Percentiles rank a stretch among this genome's conserved stretches.
Evolutionary conservation across 2,113 vertebrate species (phyloP).

Genomic region (Pseudorasbora parva): DNA sequence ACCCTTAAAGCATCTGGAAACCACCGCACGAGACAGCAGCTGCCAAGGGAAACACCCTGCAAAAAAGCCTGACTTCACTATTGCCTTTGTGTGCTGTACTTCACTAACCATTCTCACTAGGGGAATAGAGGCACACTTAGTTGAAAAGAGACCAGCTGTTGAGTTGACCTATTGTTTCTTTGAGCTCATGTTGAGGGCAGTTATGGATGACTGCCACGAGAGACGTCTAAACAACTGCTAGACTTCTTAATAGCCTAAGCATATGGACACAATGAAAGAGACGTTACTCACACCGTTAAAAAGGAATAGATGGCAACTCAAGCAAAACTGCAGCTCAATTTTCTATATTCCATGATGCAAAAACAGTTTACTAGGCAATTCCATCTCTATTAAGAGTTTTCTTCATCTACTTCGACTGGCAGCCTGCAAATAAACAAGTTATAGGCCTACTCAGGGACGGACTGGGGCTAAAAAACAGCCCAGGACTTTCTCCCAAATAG

Average conservation of each 20-base stretch:
- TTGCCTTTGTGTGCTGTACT: conserved; percentile 60
- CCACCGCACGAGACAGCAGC: conserved; percentile 40
- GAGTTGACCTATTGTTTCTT: conserved; percentile 66
- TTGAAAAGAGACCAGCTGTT: conserved; percentile 75
- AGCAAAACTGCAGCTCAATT: not conserved
- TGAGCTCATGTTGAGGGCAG: conserved; percentile 48
- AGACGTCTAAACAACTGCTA: conserved; percentile 34
- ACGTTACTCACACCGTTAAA: conserved; percentile 9
- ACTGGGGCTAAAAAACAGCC: too few relatives aligned
- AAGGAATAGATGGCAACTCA: not conserved
- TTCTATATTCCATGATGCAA: not conserved
- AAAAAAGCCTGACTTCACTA: conserved; percentile 58
- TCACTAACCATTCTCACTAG: conserved; percentile 58
- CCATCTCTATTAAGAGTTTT: not conserved
- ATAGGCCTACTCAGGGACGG: too few relatives aligned
- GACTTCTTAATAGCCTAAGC: conserved; percentile 44
- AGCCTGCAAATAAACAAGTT: too few relatives aligned
- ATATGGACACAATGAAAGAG: conserved; percentile 28
- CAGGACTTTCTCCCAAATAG: too few relatives aligned
- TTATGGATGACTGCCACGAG: conserved; percentile 29
- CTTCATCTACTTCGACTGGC: too few relatives aligned
- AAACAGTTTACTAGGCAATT: not conserved
- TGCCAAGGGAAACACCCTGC: conserved; percentile 63
- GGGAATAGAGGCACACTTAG: conserved; percentile 62
- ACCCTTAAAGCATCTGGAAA: conserved; percentile 63